Conservation (phyloP, 2,797 vertebrate genomes). For the Micropoecilia bifurca region DNA sequence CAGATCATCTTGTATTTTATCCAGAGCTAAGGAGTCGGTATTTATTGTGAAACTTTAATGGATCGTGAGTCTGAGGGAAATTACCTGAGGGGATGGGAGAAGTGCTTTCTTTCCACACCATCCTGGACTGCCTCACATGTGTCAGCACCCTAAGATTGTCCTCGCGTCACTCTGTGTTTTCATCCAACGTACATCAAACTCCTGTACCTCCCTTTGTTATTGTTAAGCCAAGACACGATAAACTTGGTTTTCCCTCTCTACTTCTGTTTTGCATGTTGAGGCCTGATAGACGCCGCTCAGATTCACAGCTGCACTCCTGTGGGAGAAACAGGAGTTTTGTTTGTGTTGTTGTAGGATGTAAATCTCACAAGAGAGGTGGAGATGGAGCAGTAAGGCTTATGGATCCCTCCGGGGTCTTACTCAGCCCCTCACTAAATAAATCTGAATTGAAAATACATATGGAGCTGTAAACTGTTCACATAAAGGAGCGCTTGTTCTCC, state of each 20-base stretch:
- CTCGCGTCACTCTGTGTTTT: slow-evolving; percentile 36
- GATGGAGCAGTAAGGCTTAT: slow-evolving; percentile 76
- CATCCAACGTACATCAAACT: slow-evolving; percentile 25
- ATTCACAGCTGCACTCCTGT: slow-evolving; percentile 74
- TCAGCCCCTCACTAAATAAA: slow-evolving; percentile 80
- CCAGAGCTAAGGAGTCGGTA: slow-evolving; percentile 56
- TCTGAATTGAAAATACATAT: slow-evolving; percentile 85
- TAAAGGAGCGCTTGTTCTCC: slow-evolving; percentile 78
- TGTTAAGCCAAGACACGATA: slow-evolving; percentile 29
- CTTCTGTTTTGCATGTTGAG: slow-evolving; percentile 55
- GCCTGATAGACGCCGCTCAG: slow-evolving; percentile 62
- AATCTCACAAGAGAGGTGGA: slow-evolving; percentile 79
- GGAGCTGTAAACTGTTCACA: slow-evolving; percentile 79
- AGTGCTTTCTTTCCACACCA: slow-evolving; percentile 62
- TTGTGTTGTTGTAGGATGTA: slow-evolving; percentile 80
- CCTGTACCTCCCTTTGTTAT: slow-evolving; percentile 25
- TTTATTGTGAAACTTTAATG: slow-evolving; percentile 63
- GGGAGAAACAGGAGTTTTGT: slow-evolving; percentile 77
- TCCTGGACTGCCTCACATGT: slow-evolving; percentile 58
- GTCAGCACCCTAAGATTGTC: slow-evolving; percentile 49
- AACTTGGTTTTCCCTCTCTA: slow-evolving; percentile 33
- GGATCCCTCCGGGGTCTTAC: slow-evolving; percentile 74
- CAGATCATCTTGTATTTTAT: slow-evolving; percentile 74
- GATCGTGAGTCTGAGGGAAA: slow-evolving; percentile 56
- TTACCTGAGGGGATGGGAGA: slow-evolving; percentile 35